phyloP scores from a whole-genome alignment of 2,888 invertebrate species.

The Chrysina gloriosa region DNA sequence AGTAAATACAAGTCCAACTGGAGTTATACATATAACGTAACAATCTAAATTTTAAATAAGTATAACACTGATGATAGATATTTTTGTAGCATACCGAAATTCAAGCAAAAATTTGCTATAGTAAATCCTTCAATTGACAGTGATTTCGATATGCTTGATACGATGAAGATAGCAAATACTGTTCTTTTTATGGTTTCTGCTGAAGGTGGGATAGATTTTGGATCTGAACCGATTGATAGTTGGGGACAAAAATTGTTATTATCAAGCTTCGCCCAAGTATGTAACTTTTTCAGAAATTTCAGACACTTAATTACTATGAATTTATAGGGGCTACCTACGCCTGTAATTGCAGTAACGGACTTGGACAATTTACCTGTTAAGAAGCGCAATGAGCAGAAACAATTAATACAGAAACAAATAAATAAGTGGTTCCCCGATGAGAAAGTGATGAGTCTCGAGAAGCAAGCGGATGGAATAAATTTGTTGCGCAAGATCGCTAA shows the following conservation, averaged over 20 bases:
- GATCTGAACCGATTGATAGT: conserved; percentile 78
- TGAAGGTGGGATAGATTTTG: conserved; percentile 64
- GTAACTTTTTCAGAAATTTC: background rate
- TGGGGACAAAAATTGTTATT: conserved; percentile 84
- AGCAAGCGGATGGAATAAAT: conserved; percentile 79
- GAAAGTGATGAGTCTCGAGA: conserved; percentile 83
- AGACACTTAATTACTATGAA: background rate
- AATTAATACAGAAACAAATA: conserved; percentile 73
- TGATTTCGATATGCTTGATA: conserved; percentile 81
- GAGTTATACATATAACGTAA: conserved; percentile 79
- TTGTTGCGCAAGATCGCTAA: conserved; percentile 79
- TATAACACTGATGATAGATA: background rate
- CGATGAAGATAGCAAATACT: conserved; percentile 89
- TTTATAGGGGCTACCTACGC: conserved; percentile 77
- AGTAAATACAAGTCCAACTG: conserved; percentile 73
- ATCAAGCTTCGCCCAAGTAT: conserved; percentile 80
- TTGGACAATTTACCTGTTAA: conserved; percentile 80
- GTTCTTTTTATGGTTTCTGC: conserved; percentile 84
- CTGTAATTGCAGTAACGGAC: conserved; percentile 79
- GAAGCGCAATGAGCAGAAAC: conserved; percentile 76
- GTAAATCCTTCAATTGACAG: conserved; percentile 79
- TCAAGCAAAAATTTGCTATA: conserved; percentile 90
- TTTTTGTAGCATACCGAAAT: conserved; percentile 76
- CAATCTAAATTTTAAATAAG: background rate
- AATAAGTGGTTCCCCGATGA: conserved; percentile 84